Conservation (phyloP, 2,888 invertebrate species). For the Flexamia atlantica region DNA sequence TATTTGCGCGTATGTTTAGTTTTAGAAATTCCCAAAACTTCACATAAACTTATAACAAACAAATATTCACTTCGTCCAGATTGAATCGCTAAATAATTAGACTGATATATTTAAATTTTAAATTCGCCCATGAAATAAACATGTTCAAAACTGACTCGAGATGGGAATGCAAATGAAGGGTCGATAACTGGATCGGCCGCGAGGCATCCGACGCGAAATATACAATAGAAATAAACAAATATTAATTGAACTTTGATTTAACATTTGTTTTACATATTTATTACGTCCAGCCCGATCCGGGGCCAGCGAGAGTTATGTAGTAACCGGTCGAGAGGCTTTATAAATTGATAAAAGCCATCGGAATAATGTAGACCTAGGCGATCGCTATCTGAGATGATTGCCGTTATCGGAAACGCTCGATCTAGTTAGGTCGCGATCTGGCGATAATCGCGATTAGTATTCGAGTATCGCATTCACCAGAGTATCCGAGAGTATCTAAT, state of each 20-base stretch:
- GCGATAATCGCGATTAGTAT: slow-evolving; percentile 25
- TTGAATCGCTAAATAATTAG: slow-evolving; percentile 1
- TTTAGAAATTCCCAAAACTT: background rate
- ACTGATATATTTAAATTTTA: slow-evolving; percentile 13
- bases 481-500: slow-evolving; percentile 2
- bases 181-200: slow-evolving; percentile 6
- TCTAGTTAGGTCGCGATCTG: background rate
- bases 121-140: slow-evolving; percentile 38
- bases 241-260: slow-evolving; percentile 44
- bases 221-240: slow-evolving; percentile 26
- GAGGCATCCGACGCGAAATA: background rate
- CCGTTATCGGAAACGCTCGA: background rate
- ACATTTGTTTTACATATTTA: slow-evolving; percentile 16
- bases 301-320: background rate
- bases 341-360: slow-evolving; percentile 35
- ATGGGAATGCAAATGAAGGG: slow-evolving; percentile 12
- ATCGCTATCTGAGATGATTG: background rate
- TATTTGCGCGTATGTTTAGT: no score
- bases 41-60: background rate
- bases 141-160: slow-evolving; percentile 18
- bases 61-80: background rate
- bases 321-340: slow-evolving; percentile 3
- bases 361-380: slow-evolving; percentile 1
- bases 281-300: background rate
- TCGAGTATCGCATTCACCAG: slow-evolving; percentile 10